Conservation (phyloP, 2,113 vertebrate genomes). For the Anoura caudifer region DNA sequence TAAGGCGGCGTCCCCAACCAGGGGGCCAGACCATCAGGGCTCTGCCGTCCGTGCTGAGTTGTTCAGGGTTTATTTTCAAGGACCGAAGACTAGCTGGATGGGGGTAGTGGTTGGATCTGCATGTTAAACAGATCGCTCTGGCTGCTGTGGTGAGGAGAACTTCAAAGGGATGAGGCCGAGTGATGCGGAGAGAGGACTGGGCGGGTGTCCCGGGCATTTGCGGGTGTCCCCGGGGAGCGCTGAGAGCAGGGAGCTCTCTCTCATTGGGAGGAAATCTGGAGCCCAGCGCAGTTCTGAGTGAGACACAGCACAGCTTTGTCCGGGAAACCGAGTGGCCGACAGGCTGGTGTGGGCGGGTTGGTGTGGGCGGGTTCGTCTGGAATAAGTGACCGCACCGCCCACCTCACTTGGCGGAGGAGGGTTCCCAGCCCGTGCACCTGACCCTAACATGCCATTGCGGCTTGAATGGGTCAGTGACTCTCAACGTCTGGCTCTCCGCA, state of each 20-base stretch:
- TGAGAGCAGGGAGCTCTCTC: slow-evolving; percentile 16
- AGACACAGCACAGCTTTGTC: background rate
- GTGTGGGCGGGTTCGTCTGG: background rate
- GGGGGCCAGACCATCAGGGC: background rate
- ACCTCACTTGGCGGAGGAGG: background rate
- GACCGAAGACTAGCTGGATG: background rate
- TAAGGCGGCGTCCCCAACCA: background rate
- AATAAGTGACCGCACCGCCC: background rate
- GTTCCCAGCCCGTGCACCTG: background rate
- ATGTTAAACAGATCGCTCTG: background rate
- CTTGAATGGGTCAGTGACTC: background rate
- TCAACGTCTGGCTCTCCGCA: background rate
- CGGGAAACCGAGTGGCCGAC: background rate
- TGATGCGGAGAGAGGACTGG: slow-evolving; percentile 31
- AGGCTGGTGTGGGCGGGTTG: background rate
- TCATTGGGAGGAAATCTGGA: slow-evolving; percentile 1
- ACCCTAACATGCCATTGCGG: background rate
- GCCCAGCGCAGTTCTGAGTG: background rate
- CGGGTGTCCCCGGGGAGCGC: slow-evolving; percentile 1
- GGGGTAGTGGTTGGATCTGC: background rate
- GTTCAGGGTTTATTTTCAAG: background rate
- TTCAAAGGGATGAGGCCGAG: background rate
- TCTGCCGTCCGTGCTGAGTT: background rate
- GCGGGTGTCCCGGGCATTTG: slow-evolving; percentile 1
- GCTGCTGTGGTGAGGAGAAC: background rate